Evolutionary conservation across 2,888 invertebrate genomes (phyloP), one percentile per base, ranked within the genome.

Genomic region (Drosophila emarginata): DNA sequence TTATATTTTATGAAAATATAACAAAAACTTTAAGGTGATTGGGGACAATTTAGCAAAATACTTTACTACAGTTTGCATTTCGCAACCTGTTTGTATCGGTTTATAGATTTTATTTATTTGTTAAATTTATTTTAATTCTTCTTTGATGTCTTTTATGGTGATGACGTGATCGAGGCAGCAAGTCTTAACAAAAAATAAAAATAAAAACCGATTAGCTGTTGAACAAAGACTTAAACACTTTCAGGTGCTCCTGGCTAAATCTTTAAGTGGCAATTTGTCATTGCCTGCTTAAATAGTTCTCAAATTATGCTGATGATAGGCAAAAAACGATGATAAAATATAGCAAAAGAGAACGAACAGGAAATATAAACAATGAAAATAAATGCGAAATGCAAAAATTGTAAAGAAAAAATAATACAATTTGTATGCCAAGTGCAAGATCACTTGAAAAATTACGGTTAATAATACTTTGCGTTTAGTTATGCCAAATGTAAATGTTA

Each of bases 311-410:
- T 72, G 77, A 70, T 77, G 67, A 67, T 58, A 51, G 14, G 12
- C 18, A 60, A 32, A 32, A 28, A 51, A n/a, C n/a, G n/a, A n/a
- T n/a, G n/a, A n/a, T n/a, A n/a, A 14, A 11, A 21, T 28, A 39
- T 3, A 11, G 9, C n/a, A 11, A 12, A n/a, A 26, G 11, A n/a
- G 53, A 26, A 26, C 68, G 74, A 80, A 83, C 84, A 76, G 84
- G 86, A 84, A 84, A 86, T 86, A 74, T 78, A 78, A 86, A 80
- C 75, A 76, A 76, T 72, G 71, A 45, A 45, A 45, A 45, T 45
- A 64, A 58, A 59, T 52, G 32, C 18, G 28, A 56, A 59, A 12
- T 51, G 51, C 59, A 39, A 58, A 61, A 50, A 4, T 2, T 23
- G 23, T 2, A 4, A 4, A 4, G 23, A 23, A 56, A 50, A 64